These are phyloP conservation scores for Anarrhichthys ocellatus DNA, from an alignment of 2,113 vertebrate genomes.

Conservation along the genomic window DNA sequence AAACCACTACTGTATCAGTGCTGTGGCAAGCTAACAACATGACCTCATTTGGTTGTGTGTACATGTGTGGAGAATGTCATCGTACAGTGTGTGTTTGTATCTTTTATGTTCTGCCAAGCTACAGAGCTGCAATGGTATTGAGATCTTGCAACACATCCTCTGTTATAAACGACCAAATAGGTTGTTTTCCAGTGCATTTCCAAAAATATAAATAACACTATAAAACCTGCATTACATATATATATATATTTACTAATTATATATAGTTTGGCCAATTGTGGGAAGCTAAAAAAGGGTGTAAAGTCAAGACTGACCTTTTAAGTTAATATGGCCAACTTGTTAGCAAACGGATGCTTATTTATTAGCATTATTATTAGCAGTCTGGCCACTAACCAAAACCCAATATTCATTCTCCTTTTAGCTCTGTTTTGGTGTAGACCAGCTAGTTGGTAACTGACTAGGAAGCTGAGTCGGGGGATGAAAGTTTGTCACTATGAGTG, in stretches of 20 bases:
- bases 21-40: background rate
- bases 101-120: background rate
- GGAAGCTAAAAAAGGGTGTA: background rate
- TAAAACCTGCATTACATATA: background rate
- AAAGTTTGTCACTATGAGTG: too few relatives aligned
- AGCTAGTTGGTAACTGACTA: background rate
- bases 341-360: background rate
- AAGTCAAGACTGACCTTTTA: background rate
- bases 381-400: background rate
- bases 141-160: background rate
- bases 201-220: background rate
- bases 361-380: background rate
- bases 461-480: too few relatives aligned
- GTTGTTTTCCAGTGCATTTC: background rate
- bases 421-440: background rate
- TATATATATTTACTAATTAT: too few relatives aligned
- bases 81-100: background rate
- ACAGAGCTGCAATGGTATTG: background rate
- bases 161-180: background rate
- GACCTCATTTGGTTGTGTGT: background rate
- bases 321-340: background rate
- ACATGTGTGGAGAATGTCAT: background rate
- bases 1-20: background rate
- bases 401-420: background rate
- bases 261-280: background rate